phyloP scores from a whole-genome alignment of 2,888 invertebrate genomes.

The Himalopsyche anomala region DNA sequence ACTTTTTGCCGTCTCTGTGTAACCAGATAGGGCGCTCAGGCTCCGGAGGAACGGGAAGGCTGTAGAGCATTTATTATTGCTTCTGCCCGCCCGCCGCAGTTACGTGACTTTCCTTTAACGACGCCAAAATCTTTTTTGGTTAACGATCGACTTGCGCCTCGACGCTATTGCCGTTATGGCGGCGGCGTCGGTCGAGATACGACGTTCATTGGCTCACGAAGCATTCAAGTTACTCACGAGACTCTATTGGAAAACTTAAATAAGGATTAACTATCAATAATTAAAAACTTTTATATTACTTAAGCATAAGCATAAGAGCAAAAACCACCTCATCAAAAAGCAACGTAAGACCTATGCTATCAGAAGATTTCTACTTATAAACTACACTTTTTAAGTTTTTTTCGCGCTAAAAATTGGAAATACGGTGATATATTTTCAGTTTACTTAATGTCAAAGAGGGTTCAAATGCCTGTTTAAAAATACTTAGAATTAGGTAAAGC shows the following conservation, averaged over 20 bases:
- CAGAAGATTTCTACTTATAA: no score
- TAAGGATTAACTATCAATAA: not conserved
- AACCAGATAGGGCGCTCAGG: slow-evolving; percentile 19
- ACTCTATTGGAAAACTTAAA: not conserved
- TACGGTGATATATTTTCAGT: no score
- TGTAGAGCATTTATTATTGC: slow-evolving; percentile 59
- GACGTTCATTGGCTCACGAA: slow-evolving; percentile 12
- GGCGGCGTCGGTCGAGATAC: slow-evolving; percentile 33
- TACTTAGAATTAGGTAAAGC: no score
- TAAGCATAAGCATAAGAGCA: no score
- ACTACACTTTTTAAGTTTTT: no score
- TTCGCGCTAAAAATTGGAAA: no score
- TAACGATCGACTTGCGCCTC: slow-evolving; percentile 55
- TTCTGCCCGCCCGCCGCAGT: slow-evolving; percentile 48
- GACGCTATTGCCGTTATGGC: slow-evolving; percentile 45
- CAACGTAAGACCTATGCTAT: no score
- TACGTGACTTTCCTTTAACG: slow-evolving; percentile 63
- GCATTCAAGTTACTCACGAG: not conserved
- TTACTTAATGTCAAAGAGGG: no score
- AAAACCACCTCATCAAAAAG: no score
- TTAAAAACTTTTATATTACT: not conserved
- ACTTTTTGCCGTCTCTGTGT: slow-evolving; percentile 32
- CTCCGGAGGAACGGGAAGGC: slow-evolving; percentile 43
- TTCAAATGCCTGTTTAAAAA: no score
- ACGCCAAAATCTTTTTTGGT: slow-evolving; percentile 58